Percentiles rank a stretch among this genome's conserved stretches.
phyloP scores from a whole-genome alignment of 1,140 invertebrate species.

The Agrilus planipennis region DNA sequence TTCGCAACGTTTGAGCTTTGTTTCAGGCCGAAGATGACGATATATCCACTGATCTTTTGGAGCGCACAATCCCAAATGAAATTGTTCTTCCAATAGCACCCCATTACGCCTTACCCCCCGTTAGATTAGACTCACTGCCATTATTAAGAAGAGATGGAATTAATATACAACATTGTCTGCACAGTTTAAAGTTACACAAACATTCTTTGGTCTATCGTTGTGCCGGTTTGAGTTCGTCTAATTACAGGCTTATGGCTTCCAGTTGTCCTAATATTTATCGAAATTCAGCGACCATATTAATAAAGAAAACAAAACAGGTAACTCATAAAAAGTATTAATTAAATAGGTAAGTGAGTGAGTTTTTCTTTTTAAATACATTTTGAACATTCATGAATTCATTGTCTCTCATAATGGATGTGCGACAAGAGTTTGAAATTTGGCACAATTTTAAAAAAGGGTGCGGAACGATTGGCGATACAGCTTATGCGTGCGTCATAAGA shows the following conservation, averaged over 20 bases:
- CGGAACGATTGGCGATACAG: too few relatives aligned
- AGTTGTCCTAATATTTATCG: conserved; percentile 84
- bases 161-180: conserved; percentile 53
- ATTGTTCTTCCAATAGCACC: neutral
- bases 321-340: too few relatives aligned
- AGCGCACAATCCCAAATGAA: neutral
- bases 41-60: neutral
- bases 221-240: conserved; percentile 65
- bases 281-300: conserved; percentile 78
- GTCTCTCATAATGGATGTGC: too few relatives aligned
- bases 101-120: neutral
- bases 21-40: neutral
- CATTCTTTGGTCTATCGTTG: conserved; percentile 75
- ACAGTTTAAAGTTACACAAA: conserved; percentile 60
- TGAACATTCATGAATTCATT: too few relatives aligned
- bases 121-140: neutral
- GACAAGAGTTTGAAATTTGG: too few relatives aligned
- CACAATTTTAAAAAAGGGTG: too few relatives aligned
- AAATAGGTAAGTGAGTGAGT: too few relatives aligned
- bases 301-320: conserved; percentile 61
- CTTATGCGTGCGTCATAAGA: too few relatives aligned
- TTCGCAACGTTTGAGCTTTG: neutral
- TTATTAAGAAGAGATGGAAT: neutral
- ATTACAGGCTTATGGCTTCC: conserved; percentile 71
- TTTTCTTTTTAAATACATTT: too few relatives aligned